A percentile compares a stretch with the other conserved stretches of the same genome.
These are phyloP conservation scores for Drosophila quadrilineata DNA, from an alignment of 1,140 invertebrate genomes.

Conservation along the genomic window DNA sequence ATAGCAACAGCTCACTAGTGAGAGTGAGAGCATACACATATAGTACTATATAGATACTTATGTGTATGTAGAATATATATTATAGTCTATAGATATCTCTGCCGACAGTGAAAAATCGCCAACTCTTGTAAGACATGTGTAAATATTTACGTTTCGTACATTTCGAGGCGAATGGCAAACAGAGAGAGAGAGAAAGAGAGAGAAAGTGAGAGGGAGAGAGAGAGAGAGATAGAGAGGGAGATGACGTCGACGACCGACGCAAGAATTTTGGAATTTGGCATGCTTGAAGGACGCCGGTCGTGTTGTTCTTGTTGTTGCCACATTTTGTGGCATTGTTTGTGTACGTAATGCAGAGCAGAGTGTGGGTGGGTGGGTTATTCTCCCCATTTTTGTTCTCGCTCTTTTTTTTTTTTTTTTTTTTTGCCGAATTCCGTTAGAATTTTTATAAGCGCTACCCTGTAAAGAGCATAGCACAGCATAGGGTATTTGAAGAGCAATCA, in stretches of 20 bases:
- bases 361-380: constrained; percentile 14
- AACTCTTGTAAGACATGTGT: constrained; percentile 73
- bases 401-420: too few species aligned
- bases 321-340: constrained; percentile 16
- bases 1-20: too few species aligned
- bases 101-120: constrained; percentile 57
- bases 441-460: constrained; percentile 5
- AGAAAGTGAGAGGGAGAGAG: neutral
- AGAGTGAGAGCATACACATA: constrained; percentile 13
- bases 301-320: constrained; percentile 13
- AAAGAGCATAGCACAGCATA: neutral
- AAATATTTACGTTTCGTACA: constrained; percentile 66
- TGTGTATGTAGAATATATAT: too few species aligned
- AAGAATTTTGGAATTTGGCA: constrained; percentile 78
- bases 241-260: constrained; percentile 73
- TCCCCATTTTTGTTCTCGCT: too few species aligned
- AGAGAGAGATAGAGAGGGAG: too few species aligned
- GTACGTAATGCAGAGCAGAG: constrained; percentile 16
- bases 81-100: constrained; percentile 34
- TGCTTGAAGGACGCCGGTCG: constrained; percentile 68
- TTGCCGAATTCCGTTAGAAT: constrained; percentile 1
- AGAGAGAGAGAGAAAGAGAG: too few species aligned
- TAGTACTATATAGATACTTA: neutral
- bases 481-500: neutral
- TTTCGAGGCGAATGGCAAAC: too few species aligned